A percentile compares a stretch with the other conserved stretches of the same genome.
Conservation (phyloP, 2,113 vertebrate species). For the Buteo buteo region DNA sequence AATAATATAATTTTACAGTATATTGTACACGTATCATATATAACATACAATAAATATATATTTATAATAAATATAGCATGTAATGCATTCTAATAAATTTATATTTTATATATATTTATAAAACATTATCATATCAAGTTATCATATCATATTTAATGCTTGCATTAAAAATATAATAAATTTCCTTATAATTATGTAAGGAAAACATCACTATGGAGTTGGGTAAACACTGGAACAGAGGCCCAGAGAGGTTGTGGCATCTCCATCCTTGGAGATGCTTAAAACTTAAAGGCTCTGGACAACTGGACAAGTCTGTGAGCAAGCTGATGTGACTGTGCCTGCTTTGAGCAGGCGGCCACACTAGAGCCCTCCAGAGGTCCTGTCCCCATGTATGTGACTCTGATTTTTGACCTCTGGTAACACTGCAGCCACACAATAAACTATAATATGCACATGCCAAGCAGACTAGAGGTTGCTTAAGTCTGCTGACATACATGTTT, state of each 20-base stretch:
- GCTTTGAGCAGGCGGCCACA: not conserved
- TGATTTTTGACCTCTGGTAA: not conserved
- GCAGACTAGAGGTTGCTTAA: not conserved
- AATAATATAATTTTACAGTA: not conserved
- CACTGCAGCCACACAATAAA: not conserved
- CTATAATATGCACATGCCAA: not conserved
- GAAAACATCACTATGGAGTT: not conserved
- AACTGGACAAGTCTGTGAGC: not conserved
- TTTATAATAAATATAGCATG: not conserved
- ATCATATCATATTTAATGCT: not conserved
- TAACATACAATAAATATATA: not conserved
- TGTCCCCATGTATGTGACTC: not conserved
- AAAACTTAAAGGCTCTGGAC: not conserved
- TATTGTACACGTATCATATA: not conserved
- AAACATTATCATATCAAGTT: not conserved
- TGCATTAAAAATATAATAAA: not conserved
- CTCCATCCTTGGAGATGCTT: not conserved
- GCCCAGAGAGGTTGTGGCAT: not conserved
- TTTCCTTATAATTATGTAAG: not conserved
- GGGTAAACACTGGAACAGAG: not conserved
- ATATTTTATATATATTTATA: not conserved
- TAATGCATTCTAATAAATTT: not conserved
- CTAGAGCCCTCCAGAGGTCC: not conserved
- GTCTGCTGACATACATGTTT: not conserved
- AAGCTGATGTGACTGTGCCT: not conserved